Evolutionary conservation across 2,113 vertebrate species (phyloP), one percentile per base, ranked within the genome.

Genomic region (Platanista minor): DNA sequence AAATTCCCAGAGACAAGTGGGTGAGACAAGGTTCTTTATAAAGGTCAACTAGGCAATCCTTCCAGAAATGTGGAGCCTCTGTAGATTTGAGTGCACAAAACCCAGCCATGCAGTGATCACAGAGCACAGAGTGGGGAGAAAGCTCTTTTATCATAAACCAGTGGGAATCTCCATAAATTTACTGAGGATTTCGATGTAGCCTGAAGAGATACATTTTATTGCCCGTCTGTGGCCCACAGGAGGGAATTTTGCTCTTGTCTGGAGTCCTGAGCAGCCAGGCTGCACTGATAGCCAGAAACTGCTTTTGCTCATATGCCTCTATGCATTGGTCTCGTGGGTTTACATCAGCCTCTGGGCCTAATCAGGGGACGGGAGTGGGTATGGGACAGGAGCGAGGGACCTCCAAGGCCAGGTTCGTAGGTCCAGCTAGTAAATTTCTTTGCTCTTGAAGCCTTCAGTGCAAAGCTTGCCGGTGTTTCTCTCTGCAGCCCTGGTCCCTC

Each of bases 181-280:
- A 15, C 46, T 2, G 17, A 80, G 27, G 69, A 33, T 90, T 91
- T 46, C 7, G 4, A 41, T 77, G 66, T 77, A 23, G 36, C 59
- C 25, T 0, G 11, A 43, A 88, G 31, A 87, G 69, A 64, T 41
- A 25, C 43, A 27, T 87, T 72, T 41, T 27, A 36, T 0, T 78
- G 17, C 1, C 0, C 9, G 8, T 41, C 12, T 94, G 69, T 75
- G 10, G 29, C 39, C 20, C 8, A 0, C 0, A 18, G 83, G 72
- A 86, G 52, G 78, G 57, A 69, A 64, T 57, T 83, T 93, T 49
- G 31, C 67, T 87, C 29, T 80, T 64, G 29, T 67, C 27, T 39
- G 82, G 41, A 91, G 66, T 23, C 66, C 6, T 36, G 43, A 62
- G 43, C 25, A 67, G 20, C 14, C 41, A 54, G 43, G 27, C 62